These are phyloP conservation scores for Paracentrotus lividus DNA, from an alignment of 53 echinoderm and acorn worm genomes.

Conservation along the genomic window DNA sequence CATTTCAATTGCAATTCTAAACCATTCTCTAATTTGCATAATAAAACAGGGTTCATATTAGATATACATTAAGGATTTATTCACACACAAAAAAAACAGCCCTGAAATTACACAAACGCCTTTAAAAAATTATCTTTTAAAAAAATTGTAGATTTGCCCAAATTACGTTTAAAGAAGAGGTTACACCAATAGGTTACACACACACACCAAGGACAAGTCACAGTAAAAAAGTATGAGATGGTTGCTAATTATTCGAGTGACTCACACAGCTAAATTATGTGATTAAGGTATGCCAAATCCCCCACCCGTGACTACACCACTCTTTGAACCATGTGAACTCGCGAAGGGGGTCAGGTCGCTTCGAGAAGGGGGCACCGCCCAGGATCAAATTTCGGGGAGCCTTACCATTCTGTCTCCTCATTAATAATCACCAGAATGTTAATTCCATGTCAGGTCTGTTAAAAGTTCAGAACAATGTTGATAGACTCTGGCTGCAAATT, in stretches of 20 bases:
- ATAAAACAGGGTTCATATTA: too few species aligned
- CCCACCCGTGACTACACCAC: not conserved
- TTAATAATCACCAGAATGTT: not conserved
- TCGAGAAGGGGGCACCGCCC: not conserved
- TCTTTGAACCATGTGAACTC: not conserved
- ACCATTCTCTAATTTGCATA: too few species aligned
- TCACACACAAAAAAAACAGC: too few species aligned
- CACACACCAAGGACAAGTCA: not conserved
- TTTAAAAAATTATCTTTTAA: too few species aligned
- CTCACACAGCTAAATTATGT: slow-evolving; percentile 12
- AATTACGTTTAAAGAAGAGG: too few species aligned
- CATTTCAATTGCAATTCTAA: too few species aligned
- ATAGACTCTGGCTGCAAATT: not conserved
- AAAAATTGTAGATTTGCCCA: too few species aligned
- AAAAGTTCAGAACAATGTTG: not conserved
- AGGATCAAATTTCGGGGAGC: not conserved
- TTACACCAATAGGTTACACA: too few species aligned
- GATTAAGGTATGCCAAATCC: not conserved
- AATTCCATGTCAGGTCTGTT: not conserved
- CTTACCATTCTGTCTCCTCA: not conserved
- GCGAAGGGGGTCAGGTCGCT: not conserved
- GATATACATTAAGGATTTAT: too few species aligned
- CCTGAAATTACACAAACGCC: too few species aligned
- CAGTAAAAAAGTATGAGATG: not conserved
- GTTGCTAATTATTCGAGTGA: not conserved